Conservation (phyloP, 2,113 vertebrate genomes). For the Nyctereutes procyonoides region DNA sequence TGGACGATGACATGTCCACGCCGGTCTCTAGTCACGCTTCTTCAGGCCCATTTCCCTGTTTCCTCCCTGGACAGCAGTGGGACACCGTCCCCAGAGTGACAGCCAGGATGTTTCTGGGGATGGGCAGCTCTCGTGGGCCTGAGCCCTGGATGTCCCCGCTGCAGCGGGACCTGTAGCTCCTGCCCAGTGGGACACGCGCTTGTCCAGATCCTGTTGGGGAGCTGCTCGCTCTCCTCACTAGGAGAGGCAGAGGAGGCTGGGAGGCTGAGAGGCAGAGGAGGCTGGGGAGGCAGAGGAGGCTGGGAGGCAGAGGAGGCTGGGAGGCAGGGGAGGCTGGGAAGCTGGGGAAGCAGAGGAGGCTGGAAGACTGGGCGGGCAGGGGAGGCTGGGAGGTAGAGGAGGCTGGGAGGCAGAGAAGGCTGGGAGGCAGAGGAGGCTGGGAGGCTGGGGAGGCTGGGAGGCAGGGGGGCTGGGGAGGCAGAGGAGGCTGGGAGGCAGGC, state of each 20-base stretch:
- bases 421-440: neutral
- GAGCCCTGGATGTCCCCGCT: neutral
- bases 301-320: no score
- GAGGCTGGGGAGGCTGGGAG: neutral
- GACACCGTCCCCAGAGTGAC: neutral
- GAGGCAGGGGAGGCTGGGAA: neutral
- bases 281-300: no score
- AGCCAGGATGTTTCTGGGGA: rapidly evolving
- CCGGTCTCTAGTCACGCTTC: neutral
- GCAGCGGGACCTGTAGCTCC: neutral
- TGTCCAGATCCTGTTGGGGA: neutral
- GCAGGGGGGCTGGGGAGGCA: neutral
- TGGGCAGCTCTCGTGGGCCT: neutral
- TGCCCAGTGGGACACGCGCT: rapidly evolving
- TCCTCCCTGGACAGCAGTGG: neutral
- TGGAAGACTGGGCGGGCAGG: no score
- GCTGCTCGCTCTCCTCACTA: neutral
- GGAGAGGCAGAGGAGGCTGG: neutral
- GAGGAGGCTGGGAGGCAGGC: neutral
- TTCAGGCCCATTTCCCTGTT: neutral
- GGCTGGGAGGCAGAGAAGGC: no score
- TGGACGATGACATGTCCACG: neutral
- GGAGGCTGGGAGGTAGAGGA: no score
- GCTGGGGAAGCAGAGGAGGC: neutral
- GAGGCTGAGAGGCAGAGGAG: neutral